A percentile compares a stretch with the other conserved stretches of the same genome.
Evolutionary conservation across 1,140 invertebrate genomes (phyloP).

Genomic region (Agrypnia vestita): DNA sequence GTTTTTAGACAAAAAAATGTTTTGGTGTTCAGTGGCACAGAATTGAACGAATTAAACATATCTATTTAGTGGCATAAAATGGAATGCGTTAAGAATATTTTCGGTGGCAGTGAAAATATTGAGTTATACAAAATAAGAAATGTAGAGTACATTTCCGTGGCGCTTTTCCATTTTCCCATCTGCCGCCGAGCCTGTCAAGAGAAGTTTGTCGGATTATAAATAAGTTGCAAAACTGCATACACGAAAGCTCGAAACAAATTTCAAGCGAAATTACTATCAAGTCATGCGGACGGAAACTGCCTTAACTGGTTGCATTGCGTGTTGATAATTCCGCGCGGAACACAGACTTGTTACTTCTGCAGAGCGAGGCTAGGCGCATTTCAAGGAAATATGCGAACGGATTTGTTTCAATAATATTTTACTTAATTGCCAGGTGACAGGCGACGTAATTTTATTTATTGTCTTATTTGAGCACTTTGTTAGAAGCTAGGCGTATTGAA

Average conservation of each 20-base stretch:
- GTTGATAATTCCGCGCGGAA: slow-evolving; percentile 2
- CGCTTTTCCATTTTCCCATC: slow-evolving; percentile 10
- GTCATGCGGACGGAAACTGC: slow-evolving; percentile 40
- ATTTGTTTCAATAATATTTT: background rate
- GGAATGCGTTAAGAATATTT: too few relatives aligned
- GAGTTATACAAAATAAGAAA: too few relatives aligned
- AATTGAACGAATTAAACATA: too few relatives aligned
- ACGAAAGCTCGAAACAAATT: slow-evolving; percentile 52
- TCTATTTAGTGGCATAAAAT: too few relatives aligned
- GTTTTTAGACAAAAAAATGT: too few relatives aligned
- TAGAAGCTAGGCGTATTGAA: too few relatives aligned
- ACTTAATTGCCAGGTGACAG: too few relatives aligned
- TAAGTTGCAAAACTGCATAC: slow-evolving; percentile 55
- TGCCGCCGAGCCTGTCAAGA: slow-evolving; percentile 36
- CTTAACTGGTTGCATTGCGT: slow-evolving; percentile 35
- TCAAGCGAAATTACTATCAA: slow-evolving; percentile 50
- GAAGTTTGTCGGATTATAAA: slow-evolving; percentile 53
- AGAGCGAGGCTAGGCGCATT: background rate
- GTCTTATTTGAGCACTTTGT: too few relatives aligned
- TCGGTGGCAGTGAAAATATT: too few relatives aligned
- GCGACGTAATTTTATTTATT: too few relatives aligned
- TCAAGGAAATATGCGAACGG: slow-evolving; percentile 12
- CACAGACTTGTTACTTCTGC: background rate
- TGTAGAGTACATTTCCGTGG: background rate
- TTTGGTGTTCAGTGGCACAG: too few relatives aligned